These are phyloP conservation scores for Beaufortia kweichowensis DNA, from an alignment of 2,113 vertebrate species.

Conservation along the genomic window DNA sequence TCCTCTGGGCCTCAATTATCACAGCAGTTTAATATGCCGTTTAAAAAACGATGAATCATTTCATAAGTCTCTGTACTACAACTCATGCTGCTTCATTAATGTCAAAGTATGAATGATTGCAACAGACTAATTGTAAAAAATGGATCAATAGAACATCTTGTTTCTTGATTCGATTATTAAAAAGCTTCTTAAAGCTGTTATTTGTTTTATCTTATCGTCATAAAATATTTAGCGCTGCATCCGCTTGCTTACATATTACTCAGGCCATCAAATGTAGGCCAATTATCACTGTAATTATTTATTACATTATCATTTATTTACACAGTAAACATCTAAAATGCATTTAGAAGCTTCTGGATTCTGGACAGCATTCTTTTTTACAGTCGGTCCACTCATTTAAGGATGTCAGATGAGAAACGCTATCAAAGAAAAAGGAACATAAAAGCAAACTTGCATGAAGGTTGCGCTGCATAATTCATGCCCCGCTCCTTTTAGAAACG, in stretches of 20 bases:
- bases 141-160: neutral
- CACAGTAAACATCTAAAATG: conserved; percentile 9
- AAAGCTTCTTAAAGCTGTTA: neutral
- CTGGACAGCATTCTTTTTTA: conserved; percentile 52
- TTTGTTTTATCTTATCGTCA: conserved; percentile 4
- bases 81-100: conserved; percentile 28
- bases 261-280: neutral
- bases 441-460: conserved; percentile 61
- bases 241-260: conserved; percentile 8
- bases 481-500: conserved; percentile 78
- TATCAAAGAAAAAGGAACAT: conserved; percentile 7
- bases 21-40: conserved; percentile 14
- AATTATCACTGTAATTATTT: conserved; percentile 25
- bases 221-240: conserved; percentile 5
- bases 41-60: neutral
- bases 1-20: conserved; percentile 39
- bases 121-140: conserved; percentile 22
- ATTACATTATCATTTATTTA: conserved; percentile 20
- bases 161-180: neutral
- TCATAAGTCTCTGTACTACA: neutral
- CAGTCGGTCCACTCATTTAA: conserved; percentile 51
- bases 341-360: conserved; percentile 15
- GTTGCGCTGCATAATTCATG: conserved; percentile 80
- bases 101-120: conserved; percentile 28
- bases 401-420: conserved; percentile 39